Percentiles rank a stretch among this genome's conserved stretches.
Conservation (phyloP, 2,888 invertebrate species). For the Esperia sulphurella region DNA sequence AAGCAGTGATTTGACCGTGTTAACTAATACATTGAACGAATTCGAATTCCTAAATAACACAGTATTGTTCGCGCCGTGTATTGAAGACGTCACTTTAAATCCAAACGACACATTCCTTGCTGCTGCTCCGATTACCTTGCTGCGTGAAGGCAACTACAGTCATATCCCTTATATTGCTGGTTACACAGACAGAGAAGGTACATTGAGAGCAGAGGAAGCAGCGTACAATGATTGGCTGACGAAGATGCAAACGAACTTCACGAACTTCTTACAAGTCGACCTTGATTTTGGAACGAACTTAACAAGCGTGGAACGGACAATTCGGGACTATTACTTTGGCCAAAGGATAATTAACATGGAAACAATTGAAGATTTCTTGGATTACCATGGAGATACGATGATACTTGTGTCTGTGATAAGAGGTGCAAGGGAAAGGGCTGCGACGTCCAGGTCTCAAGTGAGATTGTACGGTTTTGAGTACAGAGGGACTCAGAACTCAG, state of each 20-base stretch:
- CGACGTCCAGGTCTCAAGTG: constrained; percentile 40
- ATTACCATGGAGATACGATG: constrained; percentile 58
- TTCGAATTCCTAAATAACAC: constrained; percentile 54
- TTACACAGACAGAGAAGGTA: constrained; percentile 59
- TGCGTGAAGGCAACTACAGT: constrained; percentile 47
- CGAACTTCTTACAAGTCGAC: constrained; percentile 54
- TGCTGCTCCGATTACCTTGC: constrained; percentile 48
- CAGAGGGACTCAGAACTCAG: constrained; percentile 45
- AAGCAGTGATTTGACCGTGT: constrained; percentile 33
- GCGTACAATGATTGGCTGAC: constrained; percentile 38
- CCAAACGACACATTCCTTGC: constrained; percentile 41
- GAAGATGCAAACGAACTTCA: constrained; percentile 54
- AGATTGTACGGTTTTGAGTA: constrained; percentile 54
- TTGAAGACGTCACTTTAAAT: constrained; percentile 42
- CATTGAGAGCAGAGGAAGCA: constrained; percentile 49
- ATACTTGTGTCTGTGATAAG: constrained; percentile 49
- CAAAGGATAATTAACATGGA: constrained; percentile 37
- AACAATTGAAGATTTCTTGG: constrained; percentile 54
- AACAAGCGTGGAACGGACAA: constrained; percentile 28
- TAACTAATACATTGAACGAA: constrained; percentile 34
- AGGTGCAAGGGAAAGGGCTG: constrained; percentile 47
- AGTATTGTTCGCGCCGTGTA: constrained; percentile 60
- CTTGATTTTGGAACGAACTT: constrained; percentile 35
- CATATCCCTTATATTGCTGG: constrained; percentile 57
- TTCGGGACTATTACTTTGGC: constrained; percentile 52